Evolutionary conservation across 2,113 vertebrate species (phyloP).

Genomic region (Oryzias celebensis): DNA sequence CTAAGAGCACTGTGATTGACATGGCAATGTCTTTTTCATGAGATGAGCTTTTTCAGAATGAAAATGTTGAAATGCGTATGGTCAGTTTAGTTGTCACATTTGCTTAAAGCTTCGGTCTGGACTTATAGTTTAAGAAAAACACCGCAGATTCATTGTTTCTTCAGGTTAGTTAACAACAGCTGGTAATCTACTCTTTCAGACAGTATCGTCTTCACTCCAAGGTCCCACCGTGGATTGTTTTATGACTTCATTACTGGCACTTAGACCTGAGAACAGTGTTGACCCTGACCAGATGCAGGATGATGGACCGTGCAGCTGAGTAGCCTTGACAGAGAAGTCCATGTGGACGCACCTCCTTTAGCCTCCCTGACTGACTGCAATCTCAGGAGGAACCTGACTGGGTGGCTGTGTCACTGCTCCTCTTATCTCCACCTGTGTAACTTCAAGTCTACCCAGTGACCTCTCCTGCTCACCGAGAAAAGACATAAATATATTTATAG

Average conservation of each 20-base stretch:
- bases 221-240: conserved; percentile 34
- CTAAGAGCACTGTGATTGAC: too few species aligned
- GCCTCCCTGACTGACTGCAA: conserved; percentile 21
- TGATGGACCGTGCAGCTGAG: conserved; percentile 60
- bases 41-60: too few species aligned
- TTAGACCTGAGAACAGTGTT: conserved; percentile 58
- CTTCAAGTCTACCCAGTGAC: conserved; percentile 15
- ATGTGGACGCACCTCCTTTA: conserved; percentile 48
- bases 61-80: too few species aligned
- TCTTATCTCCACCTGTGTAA: conserved; percentile 28
- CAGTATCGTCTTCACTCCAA: conserved; percentile 18
- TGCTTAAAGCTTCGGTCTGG: not conserved
- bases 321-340: conserved; percentile 56
- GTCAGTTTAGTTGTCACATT: too few species aligned
- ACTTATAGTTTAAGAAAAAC: not conserved
- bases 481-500: conserved; percentile 18
- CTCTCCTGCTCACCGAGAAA: conserved; percentile 25
- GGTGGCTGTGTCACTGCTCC: conserved; percentile 35
- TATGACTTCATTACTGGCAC: conserved; percentile 59
- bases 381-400: conserved; percentile 21
- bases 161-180: conserved; percentile 15
- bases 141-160: conserved; percentile 12
- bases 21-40: too few species aligned
- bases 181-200: conserved; percentile 16
- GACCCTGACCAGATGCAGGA: conserved; percentile 40